These are phyloP conservation scores for Rhizoglyphus robini DNA, from an alignment of 1,140 invertebrate species.

Conservation along the genomic window DNA sequence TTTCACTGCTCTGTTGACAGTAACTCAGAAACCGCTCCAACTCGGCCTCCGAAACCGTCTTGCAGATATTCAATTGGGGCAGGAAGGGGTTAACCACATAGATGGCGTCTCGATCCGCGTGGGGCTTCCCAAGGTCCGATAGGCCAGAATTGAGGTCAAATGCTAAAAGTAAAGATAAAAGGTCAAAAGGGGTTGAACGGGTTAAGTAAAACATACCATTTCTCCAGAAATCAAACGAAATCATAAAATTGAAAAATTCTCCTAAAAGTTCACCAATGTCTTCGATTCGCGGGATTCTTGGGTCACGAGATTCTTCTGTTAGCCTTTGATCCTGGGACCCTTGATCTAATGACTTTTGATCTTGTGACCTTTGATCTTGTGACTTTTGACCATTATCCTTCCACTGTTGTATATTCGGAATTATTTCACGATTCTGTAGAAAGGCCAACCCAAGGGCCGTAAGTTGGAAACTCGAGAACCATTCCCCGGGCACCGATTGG, in stretches of 20 bases:
- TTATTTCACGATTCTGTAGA: background rate
- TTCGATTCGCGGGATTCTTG: background rate
- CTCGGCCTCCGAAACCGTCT: background rate
- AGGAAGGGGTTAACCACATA: background rate
- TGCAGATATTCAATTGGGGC: background rate
- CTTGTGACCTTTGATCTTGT: background rate
- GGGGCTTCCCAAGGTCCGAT: background rate
- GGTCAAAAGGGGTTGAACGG: background rate
- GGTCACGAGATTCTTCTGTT: too few relatives aligned
- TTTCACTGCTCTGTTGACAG: background rate
- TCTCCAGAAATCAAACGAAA: background rate
- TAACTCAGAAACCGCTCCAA: background rate
- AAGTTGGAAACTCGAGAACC: conserved; percentile 5
- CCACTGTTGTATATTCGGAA: background rate
- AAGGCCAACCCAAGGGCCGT: background rate
- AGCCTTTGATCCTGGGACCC: too few relatives aligned
- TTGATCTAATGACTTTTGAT: too few relatives aligned
- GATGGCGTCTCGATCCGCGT: background rate
- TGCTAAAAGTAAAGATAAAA: background rate
- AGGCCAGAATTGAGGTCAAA: background rate
- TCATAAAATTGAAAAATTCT: background rate
- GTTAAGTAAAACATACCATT: background rate
- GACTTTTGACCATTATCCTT: background rate
- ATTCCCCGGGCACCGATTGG: background rate
- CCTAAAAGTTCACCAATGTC: background rate